phyloP scores from a whole-genome alignment of 2,888 invertebrate species.

The Acholoe squamosa region DNA sequence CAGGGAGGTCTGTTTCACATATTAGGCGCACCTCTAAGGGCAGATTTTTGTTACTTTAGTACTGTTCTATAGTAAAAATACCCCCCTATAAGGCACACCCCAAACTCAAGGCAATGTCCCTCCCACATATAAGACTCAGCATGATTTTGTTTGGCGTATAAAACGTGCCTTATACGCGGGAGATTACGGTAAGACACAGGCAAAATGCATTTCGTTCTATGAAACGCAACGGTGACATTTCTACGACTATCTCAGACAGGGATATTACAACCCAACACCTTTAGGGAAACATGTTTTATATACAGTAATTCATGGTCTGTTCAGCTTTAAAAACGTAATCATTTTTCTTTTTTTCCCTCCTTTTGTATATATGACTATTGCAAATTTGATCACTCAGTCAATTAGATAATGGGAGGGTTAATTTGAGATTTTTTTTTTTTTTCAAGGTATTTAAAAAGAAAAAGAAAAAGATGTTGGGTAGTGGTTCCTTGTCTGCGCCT shows the following conservation, averaged over 20 bases:
- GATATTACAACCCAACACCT: neutral
- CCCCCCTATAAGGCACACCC: too few species aligned
- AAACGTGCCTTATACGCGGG: too few species aligned
- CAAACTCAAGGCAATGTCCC: too few species aligned
- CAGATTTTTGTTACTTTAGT: too few species aligned
- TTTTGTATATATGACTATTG: neutral
- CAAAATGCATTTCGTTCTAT: neutral
- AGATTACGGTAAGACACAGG: neutral
- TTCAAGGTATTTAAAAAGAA: neutral
- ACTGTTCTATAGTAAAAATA: too few species aligned
- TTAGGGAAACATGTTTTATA: neutral
- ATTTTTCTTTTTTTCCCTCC: neutral
- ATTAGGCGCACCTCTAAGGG: too few species aligned
- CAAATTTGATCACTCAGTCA: too few species aligned
- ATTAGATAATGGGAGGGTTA: too few species aligned
- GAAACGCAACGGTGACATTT: constrained; percentile 30
- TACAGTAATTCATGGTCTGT: neutral
- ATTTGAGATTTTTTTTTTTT: too few species aligned
- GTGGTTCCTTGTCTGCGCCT: neutral
- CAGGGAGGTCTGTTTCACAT: too few species aligned
- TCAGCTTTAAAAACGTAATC: neutral
- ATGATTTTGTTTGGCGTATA: too few species aligned
- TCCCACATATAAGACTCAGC: too few species aligned
- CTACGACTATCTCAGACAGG: constrained; percentile 26
- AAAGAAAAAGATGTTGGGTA: neutral